Conservation (phyloP, 2,113 vertebrate species). For the western clawed frog (Xenopus tropicalis) region DNA sequence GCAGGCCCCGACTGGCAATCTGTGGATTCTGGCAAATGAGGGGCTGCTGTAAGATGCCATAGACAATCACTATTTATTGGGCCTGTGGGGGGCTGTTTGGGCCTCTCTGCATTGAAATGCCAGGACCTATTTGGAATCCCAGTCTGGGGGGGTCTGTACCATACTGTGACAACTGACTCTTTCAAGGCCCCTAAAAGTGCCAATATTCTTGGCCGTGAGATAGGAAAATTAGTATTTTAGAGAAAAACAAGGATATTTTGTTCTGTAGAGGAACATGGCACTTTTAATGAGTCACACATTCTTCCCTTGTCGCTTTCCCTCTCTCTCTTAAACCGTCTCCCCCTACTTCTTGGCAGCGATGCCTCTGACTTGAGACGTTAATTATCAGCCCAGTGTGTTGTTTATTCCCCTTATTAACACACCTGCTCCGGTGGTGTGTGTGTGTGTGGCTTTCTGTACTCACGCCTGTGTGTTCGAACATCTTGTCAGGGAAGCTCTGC, state of each 20-base stretch:
- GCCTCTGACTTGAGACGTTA: slow-evolving; percentile 38
- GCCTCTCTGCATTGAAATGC: no score
- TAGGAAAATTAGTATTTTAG: neutral
- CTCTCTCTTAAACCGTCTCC: slow-evolving; percentile 21
- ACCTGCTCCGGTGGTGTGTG: slow-evolving; percentile 30
- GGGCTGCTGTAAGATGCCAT: no score
- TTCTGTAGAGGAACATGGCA: slow-evolving; percentile 16
- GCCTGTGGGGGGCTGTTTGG: no score
- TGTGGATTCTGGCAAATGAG: no score
- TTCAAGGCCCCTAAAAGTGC: no score
- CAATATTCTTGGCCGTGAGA: neutral
- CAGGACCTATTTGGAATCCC: no score
- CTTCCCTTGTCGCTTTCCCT: slow-evolving; percentile 20
- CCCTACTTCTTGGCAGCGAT: slow-evolving; percentile 37
- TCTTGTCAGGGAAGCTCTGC: slow-evolving; percentile 15
- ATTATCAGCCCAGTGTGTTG: slow-evolving; percentile 40
- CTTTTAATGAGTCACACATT: slow-evolving; percentile 43
- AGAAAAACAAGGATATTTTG: slow-evolving; percentile 21
- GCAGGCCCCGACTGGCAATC: no score
- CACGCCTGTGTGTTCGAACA: slow-evolving; percentile 1
- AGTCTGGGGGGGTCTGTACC: no score
- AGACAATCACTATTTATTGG: no score
- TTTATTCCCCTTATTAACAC: slow-evolving; percentile 44
- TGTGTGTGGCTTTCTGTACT: slow-evolving; percentile 7
- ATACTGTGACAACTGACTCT: no score